Base-by-base conservation (phyloP, 1,140 invertebrate species). In the Philopotamus ludificatus region DNA sequence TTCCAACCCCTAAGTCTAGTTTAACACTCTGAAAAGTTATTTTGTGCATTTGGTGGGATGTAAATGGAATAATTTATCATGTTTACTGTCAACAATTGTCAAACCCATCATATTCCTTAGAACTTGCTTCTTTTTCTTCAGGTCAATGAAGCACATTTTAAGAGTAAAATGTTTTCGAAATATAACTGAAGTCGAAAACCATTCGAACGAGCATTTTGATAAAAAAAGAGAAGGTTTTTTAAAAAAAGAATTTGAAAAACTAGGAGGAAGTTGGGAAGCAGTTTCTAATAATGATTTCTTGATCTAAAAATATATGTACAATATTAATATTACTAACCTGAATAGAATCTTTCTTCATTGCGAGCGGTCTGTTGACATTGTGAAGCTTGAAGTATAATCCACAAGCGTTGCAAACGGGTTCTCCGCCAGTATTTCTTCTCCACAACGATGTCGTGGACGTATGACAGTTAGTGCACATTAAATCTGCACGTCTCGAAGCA, bases 291-390 rank as follows among this genome's bases (percentile, higher is more conserved):
- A 20, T 21, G 15, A 45, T 45, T 23, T 55, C 23, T 34, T 39
- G 10, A 22, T 15, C 39, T 12, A 25, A 2, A 42, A 42, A 10
- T 2, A 63, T 12, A 58, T 50, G 12, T n/a, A n/a, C n/a, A n/a
- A n/a, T n/a, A n/a, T n/a, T n/a, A n/a, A n/a, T n/a, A n/a, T 21
- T 65, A 4, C 71, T 71, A 73, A 87, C 86, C 81, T 91, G 90
- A 72, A 98, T 98, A 39, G 87, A 88, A 72, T 98, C 95, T 78
- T 98, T 98, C 78, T 95, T 96, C 96, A 98, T 98, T 7, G 93
- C 86, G 42, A 91, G 71, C 0, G 96, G 96, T 47, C 92, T 80
- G 71, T 89, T 88, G 63, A 98, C 88, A 63, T 85, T 87, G 76
- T 98, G 96, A 65, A 97, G 78, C 80, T 97, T 97, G 79, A 78